Percentiles rank a stretch among this genome's conserved stretches.
Conservation (phyloP, 2,888 invertebrate genomes). For the Adelognathus sp. region DNA sequence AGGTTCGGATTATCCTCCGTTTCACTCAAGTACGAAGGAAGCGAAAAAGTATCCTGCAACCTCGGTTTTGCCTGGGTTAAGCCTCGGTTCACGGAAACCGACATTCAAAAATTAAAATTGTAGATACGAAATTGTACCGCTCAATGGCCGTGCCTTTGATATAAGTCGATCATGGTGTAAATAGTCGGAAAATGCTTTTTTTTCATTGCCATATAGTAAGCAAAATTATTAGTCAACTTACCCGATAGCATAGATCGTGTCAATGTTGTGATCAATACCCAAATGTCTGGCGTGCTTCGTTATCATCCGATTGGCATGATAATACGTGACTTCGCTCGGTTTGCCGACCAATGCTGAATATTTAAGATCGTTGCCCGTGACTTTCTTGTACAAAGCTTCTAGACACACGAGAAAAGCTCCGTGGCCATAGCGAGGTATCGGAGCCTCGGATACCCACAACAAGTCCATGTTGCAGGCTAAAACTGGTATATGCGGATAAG, state of each 20-base stretch:
- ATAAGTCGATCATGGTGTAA: too few species aligned
- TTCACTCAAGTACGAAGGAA: too few species aligned
- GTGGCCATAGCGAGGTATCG: slow-evolving; percentile 86
- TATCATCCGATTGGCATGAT: slow-evolving; percentile 84
- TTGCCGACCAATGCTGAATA: slow-evolving; percentile 86
- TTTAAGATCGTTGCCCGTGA: slow-evolving; percentile 84
- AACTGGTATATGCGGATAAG: slow-evolving; percentile 86
- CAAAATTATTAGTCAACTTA: slow-evolving; percentile 73
- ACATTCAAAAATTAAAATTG: too few species aligned
- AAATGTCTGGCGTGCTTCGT: slow-evolving; percentile 82
- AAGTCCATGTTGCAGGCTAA: slow-evolving; percentile 87
- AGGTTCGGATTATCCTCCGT: too few species aligned
- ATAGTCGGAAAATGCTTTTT: background rate
- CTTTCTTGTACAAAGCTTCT: slow-evolving; percentile 85
- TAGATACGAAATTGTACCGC: too few species aligned
- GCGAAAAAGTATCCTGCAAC: too few species aligned
- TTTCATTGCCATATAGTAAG: background rate
- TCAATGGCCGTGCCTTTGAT: too few species aligned
- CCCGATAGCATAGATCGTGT: slow-evolving; percentile 85
- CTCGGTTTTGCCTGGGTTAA: too few species aligned
- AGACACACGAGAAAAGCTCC: slow-evolving; percentile 85
- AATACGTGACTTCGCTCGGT: slow-evolving; percentile 86
- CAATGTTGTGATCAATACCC: slow-evolving; percentile 81
- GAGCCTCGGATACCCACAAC: slow-evolving; percentile 86
- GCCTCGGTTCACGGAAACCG: too few species aligned